phyloP scores from a whole-genome alignment of 2,113 vertebrate species.

The Crotalus tigris region DNA sequence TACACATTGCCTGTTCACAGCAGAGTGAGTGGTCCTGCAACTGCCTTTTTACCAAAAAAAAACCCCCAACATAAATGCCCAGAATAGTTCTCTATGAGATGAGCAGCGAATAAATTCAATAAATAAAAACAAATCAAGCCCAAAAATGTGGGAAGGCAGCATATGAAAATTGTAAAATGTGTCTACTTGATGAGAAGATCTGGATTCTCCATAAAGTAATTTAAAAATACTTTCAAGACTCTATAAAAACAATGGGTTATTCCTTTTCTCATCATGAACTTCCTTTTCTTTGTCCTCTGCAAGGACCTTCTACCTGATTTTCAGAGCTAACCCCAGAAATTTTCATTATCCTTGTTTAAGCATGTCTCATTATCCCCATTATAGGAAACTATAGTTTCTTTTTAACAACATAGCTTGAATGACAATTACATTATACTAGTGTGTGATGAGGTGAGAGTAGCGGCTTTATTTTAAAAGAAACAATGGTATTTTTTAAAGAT shows the following conservation, averaged over 20 bases:
- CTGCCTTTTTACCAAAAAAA: not conserved
- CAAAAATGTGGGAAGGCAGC: not conserved
- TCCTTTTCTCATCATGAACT: not conserved
- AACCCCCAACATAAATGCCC: too few relatives aligned
- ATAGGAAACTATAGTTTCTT: constrained; percentile 24
- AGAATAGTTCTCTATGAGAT: too few relatives aligned
- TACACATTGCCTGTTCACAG: not conserved
- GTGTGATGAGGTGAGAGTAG: not conserved
- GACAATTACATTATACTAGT: constrained; percentile 48
- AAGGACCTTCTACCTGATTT: not conserved
- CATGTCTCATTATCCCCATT: not conserved
- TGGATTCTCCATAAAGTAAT: not conserved
- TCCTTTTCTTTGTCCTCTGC: not conserved
- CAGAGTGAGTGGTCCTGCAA: not conserved
- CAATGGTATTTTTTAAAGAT: constrained; percentile 1
- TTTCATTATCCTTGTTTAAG: constrained; percentile 10
- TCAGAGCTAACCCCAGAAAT: not conserved
- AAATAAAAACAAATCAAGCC: not conserved
- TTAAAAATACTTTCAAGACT: not conserved
- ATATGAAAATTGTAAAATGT: not conserved
- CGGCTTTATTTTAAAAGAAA: not conserved
- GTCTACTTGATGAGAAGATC: not conserved
- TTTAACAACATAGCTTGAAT: constrained; percentile 22
- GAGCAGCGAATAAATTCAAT: too few relatives aligned
- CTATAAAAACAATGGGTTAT: not conserved